Evolutionary conservation across 2,113 vertebrate genomes (phyloP).

Genomic region (Eclectus roratus): DNA sequence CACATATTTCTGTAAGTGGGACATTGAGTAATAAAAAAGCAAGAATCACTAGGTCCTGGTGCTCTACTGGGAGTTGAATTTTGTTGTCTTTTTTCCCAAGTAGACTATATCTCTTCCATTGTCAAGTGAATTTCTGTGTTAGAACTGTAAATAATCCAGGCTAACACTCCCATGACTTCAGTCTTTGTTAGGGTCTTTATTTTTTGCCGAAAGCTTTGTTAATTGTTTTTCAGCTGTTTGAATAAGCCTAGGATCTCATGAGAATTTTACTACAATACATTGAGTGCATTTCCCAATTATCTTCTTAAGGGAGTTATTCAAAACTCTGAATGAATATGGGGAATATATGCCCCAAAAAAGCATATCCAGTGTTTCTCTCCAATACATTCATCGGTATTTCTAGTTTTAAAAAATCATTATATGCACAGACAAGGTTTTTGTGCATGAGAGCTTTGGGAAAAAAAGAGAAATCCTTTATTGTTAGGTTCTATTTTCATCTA

Average conservation of each 20-base stretch:
- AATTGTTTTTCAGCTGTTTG: conserved; percentile 24
- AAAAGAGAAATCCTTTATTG: not conserved
- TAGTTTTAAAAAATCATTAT: not conserved
- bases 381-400: not conserved
- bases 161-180: not conserved
- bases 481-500: not conserved
- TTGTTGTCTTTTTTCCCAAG: not conserved
- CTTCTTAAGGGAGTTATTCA: not conserved
- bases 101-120: not conserved
- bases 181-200: not conserved
- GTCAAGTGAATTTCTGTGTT: conserved; percentile 3
- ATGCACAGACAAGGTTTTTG: not conserved
- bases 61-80: not conserved
- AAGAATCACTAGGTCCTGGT: not conserved
- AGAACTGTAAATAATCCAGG: not conserved
- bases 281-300: not conserved
- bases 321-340: not conserved
- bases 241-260: not conserved
- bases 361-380: not conserved
- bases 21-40: not conserved
- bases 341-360: not conserved
- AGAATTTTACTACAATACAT: conserved; percentile 3
- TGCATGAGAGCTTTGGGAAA: not conserved
- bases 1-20: not conserved
- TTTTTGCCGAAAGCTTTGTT: not conserved